These are phyloP conservation scores for Sebastes goodei DNA, from an alignment of 2,797 vertebrate genomes.

Conservation along the genomic window DNA sequence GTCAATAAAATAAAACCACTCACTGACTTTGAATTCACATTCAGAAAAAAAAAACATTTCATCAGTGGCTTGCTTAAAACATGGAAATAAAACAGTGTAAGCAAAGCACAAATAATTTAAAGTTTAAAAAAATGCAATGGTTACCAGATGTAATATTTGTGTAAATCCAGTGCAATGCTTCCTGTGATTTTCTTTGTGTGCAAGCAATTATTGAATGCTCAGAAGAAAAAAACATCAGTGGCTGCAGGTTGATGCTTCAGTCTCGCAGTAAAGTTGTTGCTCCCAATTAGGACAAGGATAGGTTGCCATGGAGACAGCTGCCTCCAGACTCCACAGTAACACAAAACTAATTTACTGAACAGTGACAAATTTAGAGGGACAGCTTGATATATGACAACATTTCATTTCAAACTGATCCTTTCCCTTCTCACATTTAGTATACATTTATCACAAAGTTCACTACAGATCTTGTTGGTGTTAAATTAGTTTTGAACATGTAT, in stretches of 20 bases:
- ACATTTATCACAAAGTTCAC: slow-evolving; percentile 17
- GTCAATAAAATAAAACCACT: background rate
- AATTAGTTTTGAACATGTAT: background rate
- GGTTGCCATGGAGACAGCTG: slow-evolving; percentile 68
- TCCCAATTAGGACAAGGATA: slow-evolving; percentile 52
- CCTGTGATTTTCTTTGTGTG: slow-evolving; percentile 2
- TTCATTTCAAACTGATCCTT: slow-evolving; percentile 20
- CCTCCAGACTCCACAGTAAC: slow-evolving; percentile 32
- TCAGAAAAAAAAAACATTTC: background rate
- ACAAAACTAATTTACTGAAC: slow-evolving; percentile 33
- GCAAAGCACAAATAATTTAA: slow-evolving; percentile 28
- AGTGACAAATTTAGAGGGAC: slow-evolving; percentile 5
- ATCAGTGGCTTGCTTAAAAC: background rate
- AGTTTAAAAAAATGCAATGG: slow-evolving; percentile 1
- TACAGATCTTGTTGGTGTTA: background rate
- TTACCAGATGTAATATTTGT: slow-evolving; percentile 13
- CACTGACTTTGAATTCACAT: slow-evolving; percentile 1
- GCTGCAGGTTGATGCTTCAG: slow-evolving; percentile 26
- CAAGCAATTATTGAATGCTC: background rate
- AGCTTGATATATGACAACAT: slow-evolving; percentile 20
- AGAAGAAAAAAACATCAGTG: slow-evolving; percentile 12
- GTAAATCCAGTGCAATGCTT: slow-evolving; percentile 1
- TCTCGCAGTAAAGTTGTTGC: slow-evolving; percentile 38
- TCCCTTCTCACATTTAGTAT: background rate
- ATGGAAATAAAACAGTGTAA: slow-evolving; percentile 1